A percentile compares a stretch with the other conserved stretches of the same genome.
Evolutionary conservation across 1,140 invertebrate species (phyloP).

Genomic region (Leptopilina boulardi): DNA sequence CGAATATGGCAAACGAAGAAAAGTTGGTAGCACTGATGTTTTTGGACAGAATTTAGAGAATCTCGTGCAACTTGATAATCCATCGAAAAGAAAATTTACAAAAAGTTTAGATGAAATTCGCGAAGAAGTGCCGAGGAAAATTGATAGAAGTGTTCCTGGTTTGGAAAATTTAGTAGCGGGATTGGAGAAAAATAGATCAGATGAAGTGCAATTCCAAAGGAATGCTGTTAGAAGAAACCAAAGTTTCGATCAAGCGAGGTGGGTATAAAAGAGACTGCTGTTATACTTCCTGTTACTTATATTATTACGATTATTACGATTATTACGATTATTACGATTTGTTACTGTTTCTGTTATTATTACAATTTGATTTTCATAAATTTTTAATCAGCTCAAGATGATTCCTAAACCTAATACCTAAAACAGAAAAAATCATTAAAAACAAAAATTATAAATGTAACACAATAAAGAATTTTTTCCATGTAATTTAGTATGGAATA

Average conservation of each 20-base stretch:
- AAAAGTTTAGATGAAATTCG: constrained; percentile 69
- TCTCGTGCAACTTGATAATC: constrained; percentile 64
- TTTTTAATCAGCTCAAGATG: too few relatives aligned
- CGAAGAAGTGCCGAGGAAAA: constrained; percentile 60
- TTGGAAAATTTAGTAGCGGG: constrained; percentile 53
- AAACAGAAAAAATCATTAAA: too few relatives aligned
- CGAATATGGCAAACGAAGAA: constrained; percentile 55
- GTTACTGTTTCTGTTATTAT: too few relatives aligned
- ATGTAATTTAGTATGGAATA: too few relatives aligned
- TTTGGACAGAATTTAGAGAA: constrained; percentile 71
- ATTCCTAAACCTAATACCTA: too few relatives aligned
- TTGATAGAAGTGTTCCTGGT: constrained; percentile 53
- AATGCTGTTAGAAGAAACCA: constrained; percentile 66
- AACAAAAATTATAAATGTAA: too few relatives aligned
- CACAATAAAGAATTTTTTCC: too few relatives aligned
- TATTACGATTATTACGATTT: too few relatives aligned
- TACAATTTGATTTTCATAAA: too few relatives aligned
- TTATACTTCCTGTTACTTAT: too few relatives aligned
- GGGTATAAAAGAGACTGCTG: too few relatives aligned
- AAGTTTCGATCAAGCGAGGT: constrained; percentile 68
- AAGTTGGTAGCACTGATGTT: constrained; percentile 66
- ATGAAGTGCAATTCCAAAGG: constrained; percentile 43
- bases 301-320: too few relatives aligned
- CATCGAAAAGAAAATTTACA: constrained; percentile 60
- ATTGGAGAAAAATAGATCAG: constrained; percentile 41